Base-by-base conservation (phyloP, 2,888 invertebrate genomes). In the Empis stercorea region DNA sequence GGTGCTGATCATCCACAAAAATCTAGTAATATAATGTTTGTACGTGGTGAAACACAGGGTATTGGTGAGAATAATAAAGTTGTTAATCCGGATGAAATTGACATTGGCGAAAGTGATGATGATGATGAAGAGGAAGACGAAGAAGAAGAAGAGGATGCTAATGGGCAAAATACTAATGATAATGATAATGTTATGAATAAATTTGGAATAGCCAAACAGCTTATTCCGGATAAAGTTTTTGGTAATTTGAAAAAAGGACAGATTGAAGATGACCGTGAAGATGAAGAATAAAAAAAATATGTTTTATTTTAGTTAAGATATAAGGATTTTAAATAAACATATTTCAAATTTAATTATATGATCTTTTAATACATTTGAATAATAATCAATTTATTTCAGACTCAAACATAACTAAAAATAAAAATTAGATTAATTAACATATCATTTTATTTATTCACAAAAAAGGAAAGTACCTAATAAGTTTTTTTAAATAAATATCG, bases 191-290 rank as follows among this genome's bases (percentile, higher is more conserved):
- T 76, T 9, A 73, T 73, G 59, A 76, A 73, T 66, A 80, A 79
- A 51, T 72, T 85, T 52, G 83, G 83, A 30, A 79, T 94, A 46
- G 85, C 89, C 62, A 84, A 89, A 63, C 87, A 91, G 69, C 75
- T 76, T 27, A 79, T 96, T 54, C 96, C 96, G 32, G 77, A 83
- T 40, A 85, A 93, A 70, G 92, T 96, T 4, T 96, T 95, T 74
- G 95, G 95, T 50, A 79, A 87, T 54, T 73, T 92, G 56, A 65
- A 64, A 44, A 60, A 62, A n/a, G 41, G 46, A 16, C 47, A 40
- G 32, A 59, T 52, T n/a, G 52, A 55, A 4, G 53, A 53, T 11
- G 61, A 61, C 23, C 60, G 60, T 13, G 62, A 62, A n/a, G 63
- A 61, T n/a, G 62, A 61, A 16, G 56, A 46, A 51, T 41, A 5